A percentile compares a stretch with the other conserved stretches of the same genome.
These are phyloP conservation scores for Cheilosia soror DNA, from an alignment of 2,888 invertebrate species.

Conservation along the genomic window DNA sequence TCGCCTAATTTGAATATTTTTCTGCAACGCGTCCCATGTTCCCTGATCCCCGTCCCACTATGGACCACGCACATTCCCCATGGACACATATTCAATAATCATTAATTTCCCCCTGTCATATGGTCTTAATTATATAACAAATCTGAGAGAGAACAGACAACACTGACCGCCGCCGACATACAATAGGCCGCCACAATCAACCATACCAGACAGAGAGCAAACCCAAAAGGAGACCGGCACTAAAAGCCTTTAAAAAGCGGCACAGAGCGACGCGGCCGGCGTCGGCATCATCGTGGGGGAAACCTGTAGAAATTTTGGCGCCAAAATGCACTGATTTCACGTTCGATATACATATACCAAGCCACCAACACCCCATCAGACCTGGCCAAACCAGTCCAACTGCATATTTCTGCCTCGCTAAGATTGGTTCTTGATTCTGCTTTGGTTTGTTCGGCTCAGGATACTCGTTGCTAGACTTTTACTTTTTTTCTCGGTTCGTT, in stretches of 20 bases:
- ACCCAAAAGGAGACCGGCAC: slow-evolving; percentile 63
- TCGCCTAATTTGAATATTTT: slow-evolving; percentile 69
- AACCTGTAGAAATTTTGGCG: slow-evolving; percentile 82
- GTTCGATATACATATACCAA: slow-evolving; percentile 35
- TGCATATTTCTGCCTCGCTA: slow-evolving; percentile 53
- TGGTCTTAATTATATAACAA: slow-evolving; percentile 74
- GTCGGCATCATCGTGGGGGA: slow-evolving; percentile 49
- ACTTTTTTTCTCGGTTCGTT: slow-evolving; percentile 35
- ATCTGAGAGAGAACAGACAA: slow-evolving; percentile 54
- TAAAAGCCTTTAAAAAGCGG: slow-evolving; percentile 62
- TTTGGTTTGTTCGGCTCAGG: slow-evolving; percentile 37
- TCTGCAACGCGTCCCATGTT: background rate
- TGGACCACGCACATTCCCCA: slow-evolving; percentile 49
- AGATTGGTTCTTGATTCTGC: slow-evolving; percentile 52
- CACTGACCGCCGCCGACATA: slow-evolving; percentile 33
- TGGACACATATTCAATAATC: slow-evolving; percentile 66
- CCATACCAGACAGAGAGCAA: slow-evolving; percentile 23
- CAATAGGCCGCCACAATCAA: background rate
- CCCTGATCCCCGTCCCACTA: background rate
- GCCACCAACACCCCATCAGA: slow-evolving; percentile 17
- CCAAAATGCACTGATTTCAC: slow-evolving; percentile 79
- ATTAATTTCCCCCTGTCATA: slow-evolving; percentile 72
- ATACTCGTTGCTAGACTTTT: slow-evolving; percentile 56
- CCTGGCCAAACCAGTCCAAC: slow-evolving; percentile 70
- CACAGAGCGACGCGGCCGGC: slow-evolving; percentile 13